These are phyloP conservation scores for Cantharis flavilabris DNA, from an alignment of 2,888 invertebrate genomes.

Conservation along the genomic window DNA sequence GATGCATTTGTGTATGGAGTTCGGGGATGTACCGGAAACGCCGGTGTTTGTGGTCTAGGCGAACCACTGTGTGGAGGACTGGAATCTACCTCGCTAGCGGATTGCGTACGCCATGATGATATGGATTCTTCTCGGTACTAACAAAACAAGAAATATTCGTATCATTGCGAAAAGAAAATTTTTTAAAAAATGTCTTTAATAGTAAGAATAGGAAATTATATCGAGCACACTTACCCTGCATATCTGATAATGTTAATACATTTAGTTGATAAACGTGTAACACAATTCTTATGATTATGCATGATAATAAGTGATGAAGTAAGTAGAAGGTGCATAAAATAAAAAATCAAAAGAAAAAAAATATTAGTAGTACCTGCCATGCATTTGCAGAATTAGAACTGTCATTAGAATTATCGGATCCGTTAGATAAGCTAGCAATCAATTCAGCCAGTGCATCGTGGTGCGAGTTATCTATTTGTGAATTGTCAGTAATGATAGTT, in stretches of 20 bases:
- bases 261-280: neutral
- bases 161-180: neutral
- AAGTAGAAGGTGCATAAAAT: neutral
- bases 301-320: neutral
- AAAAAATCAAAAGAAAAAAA: conserved; percentile 24
- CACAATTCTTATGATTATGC: neutral
- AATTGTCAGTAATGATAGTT: conserved; percentile 34
- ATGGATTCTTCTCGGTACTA: conserved; percentile 68
- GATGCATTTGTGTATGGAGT: conserved; percentile 83
- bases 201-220: neutral
- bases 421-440: conserved; percentile 56
- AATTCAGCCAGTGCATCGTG: conserved; percentile 55
- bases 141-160: conserved; percentile 1
- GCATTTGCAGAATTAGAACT: conserved; percentile 54
- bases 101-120: conserved; percentile 69
- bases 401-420: conserved; percentile 54
- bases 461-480: conserved; percentile 42
- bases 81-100: conserved; percentile 59
- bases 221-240: neutral
- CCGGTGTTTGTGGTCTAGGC: conserved; percentile 85
- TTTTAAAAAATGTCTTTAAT: neutral
- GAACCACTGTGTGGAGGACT: conserved; percentile 61
- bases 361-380: conserved; percentile 57
- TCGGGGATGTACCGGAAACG: conserved; percentile 90
- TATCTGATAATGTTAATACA: neutral